Conservation (phyloP, 2,888 invertebrate genomes). For the Seira musarum region DNA sequence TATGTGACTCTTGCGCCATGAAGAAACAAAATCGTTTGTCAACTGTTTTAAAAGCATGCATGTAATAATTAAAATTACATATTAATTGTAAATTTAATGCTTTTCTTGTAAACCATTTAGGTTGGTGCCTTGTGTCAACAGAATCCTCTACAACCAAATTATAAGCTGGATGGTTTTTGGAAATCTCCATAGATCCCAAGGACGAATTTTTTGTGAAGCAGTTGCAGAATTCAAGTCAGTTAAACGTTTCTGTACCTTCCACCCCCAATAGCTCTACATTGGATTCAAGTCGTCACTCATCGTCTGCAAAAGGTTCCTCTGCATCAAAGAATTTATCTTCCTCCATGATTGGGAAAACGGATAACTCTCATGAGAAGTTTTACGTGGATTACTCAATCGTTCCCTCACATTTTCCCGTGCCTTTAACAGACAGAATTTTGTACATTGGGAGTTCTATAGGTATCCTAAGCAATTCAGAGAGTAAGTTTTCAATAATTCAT, state of each 20-base stretch:
- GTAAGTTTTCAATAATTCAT: slow-evolving; percentile 49
- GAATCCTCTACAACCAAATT: slow-evolving; percentile 66
- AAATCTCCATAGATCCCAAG: slow-evolving; percentile 61
- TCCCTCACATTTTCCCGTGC: slow-evolving; percentile 65
- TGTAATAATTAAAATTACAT: slow-evolving; percentile 3
- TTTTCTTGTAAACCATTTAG: slow-evolving; percentile 8
- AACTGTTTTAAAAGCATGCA: background rate
- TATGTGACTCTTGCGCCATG: slow-evolving; percentile 26
- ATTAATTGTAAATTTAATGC: background rate
- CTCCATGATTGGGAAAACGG: background rate
- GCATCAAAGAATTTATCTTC: too few species aligned
- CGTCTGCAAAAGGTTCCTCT: too few species aligned
- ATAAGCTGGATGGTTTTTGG: slow-evolving; percentile 69
- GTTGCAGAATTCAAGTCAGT: too few species aligned
- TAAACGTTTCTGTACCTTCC: too few species aligned
- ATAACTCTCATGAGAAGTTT: slow-evolving; percentile 46
- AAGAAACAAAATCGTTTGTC: background rate
- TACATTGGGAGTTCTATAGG: slow-evolving; percentile 67
- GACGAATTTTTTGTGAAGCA: slow-evolving; percentile 67
- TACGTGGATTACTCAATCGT: slow-evolving; percentile 64
- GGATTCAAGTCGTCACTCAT: too few species aligned
- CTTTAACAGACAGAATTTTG: slow-evolving; percentile 64
- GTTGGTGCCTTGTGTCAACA: slow-evolving; percentile 65
- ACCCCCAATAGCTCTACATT: too few species aligned
- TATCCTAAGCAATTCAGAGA: slow-evolving; percentile 66